These are phyloP conservation scores for Himalopsyche tibetana DNA, from an alignment of 2,888 invertebrate species.

Conservation along the genomic window DNA sequence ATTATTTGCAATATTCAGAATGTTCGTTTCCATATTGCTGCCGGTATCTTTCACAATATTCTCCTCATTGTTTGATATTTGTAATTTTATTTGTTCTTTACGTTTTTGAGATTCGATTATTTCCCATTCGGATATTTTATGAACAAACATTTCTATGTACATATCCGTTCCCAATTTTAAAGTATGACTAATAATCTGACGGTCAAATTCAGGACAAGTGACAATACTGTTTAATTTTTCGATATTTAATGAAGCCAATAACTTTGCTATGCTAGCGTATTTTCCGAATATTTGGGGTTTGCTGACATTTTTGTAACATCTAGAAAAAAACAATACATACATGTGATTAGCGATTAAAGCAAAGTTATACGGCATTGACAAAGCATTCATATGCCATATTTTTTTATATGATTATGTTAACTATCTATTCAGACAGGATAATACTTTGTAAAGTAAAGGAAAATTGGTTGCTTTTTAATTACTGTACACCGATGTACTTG, in stretches of 20 bases:
- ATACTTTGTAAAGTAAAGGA: too few species aligned
- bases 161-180: conserved; percentile 75
- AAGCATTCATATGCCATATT: too few species aligned
- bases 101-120: conserved; percentile 72
- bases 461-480: too few species aligned
- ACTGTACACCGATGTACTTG: too few species aligned
- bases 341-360: not conserved
- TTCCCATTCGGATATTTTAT: conserved; percentile 71
- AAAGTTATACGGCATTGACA: too few species aligned
- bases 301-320: conserved; percentile 72
- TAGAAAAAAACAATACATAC: conserved; percentile 66
- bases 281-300: conserved; percentile 69
- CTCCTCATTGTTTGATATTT: conserved; percentile 64
- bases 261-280: conserved; percentile 70
- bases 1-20: conserved; percentile 72
- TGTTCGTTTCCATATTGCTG: conserved; percentile 73
- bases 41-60: conserved; percentile 70
- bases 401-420: too few species aligned
- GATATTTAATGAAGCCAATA: conserved; percentile 70
- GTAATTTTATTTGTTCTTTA: conserved; percentile 52
- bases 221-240: conserved; percentile 74
- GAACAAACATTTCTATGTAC: conserved; percentile 73
- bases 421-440: too few species aligned
- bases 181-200: conserved; percentile 75
- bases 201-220: conserved; percentile 74